phyloP scores from a whole-genome alignment of 2,113 vertebrate species.

The Neoarius graeffei region DNA sequence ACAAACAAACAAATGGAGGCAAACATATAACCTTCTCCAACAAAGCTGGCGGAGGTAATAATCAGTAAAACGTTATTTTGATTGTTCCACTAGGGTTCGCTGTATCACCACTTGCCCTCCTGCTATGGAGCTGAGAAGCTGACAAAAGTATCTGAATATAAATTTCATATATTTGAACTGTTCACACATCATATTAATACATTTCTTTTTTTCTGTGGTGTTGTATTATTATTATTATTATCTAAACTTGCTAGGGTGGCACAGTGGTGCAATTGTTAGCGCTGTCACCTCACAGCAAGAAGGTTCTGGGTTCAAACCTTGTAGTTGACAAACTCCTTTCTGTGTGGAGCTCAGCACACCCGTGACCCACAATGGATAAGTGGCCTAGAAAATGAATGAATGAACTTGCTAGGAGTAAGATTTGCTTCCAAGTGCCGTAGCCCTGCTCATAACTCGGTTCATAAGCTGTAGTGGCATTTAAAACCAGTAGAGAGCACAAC shows the following conservation, averaged over 20 bases:
- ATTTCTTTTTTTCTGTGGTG: too few species aligned
- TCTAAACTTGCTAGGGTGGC: too few species aligned
- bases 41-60: neutral
- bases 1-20: too few species aligned
- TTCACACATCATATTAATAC: neutral
- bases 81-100: neutral
- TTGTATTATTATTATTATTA: too few species aligned
- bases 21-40: too few species aligned
- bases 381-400: too few species aligned
- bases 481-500: slow-evolving; percentile 11
- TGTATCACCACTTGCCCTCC: neutral
- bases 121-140: neutral
- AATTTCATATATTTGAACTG: neutral
- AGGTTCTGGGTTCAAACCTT: too few species aligned
- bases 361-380: too few species aligned
- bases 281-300: too few species aligned
- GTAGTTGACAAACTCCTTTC: too few species aligned
- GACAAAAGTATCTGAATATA: neutral
- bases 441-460: neutral
- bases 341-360: too few species aligned
- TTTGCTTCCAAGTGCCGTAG: neutral
- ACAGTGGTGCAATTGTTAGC: too few species aligned
- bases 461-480: neutral
- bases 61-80: neutral
- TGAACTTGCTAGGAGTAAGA: neutral